Evolutionary conservation across 1,140 invertebrate species (phyloP), one percentile per base, ranked within the genome.

Genomic region (Danaus melanippus): DNA sequence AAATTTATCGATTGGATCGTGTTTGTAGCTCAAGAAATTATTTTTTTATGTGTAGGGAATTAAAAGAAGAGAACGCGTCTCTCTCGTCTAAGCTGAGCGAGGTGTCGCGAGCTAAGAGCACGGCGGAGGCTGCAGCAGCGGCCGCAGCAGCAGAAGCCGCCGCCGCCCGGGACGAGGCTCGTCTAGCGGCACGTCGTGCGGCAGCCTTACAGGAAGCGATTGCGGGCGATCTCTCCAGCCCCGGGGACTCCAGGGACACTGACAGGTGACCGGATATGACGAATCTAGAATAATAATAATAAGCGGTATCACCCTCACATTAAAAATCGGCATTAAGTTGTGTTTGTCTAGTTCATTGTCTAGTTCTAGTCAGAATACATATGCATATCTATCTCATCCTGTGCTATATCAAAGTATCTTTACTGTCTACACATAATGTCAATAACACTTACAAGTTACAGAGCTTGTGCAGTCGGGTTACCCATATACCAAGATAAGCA

Each of bases 161-260:
- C 5, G 63, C 77, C 8, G 83, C 79, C 6, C 17, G 79, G 8
- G 78, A 81, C 56, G 85, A 86, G 62, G 79, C 84, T 21, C 61
- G 84, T 9, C 74, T 82, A 0, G 82, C 85, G 5, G 76, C 80
- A 8, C 52, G 82, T 0, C 70, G 85, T 1, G 82, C 79, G 42
- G 62, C 78, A 1, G 78, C 83, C 9, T 67, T 87, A 59, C 86
- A 87, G 58, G 80, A 87, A 53, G 86, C 86, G 56, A 84, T 87
- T 46, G 80, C 83, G 0, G 84, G 80, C 0, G 84, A 87, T 51
- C 76, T 87, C 42, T 77, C 74, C 58, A 84, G 82, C 51, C 77
- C 79, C 1, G 74, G 70, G 2, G 81, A 84, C 49, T 79, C 74
- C 10, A 62, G 78, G 56, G 77, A 84, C 39, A 76, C 75, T 15